phyloP scores from a whole-genome alignment of 2,888 invertebrate species.

The Tiliacea aurago region DNA sequence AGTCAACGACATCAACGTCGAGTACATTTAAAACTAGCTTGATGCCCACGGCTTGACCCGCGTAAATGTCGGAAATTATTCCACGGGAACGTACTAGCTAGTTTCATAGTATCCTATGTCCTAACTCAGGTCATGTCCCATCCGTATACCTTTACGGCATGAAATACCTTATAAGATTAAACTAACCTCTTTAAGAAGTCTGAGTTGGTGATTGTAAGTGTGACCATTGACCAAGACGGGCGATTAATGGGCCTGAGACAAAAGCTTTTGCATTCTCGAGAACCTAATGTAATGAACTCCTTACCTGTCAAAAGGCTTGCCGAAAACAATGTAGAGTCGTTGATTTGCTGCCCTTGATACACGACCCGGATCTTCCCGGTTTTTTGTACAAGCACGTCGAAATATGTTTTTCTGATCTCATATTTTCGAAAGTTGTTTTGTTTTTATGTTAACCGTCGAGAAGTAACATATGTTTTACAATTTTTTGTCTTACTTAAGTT shows the following conservation, averaged over 20 bases:
- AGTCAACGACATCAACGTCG: no score
- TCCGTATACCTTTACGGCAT: neutral
- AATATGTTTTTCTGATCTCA: neutral
- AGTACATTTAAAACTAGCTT: no score
- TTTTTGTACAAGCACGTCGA: neutral
- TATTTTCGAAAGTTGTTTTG: conserved; percentile 3
- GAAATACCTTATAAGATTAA: neutral
- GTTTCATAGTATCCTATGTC: no score
- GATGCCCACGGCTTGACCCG: no score
- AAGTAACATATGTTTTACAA: neutral
- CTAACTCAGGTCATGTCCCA: no score
- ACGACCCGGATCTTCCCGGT: neutral
- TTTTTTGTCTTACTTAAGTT: neutral
- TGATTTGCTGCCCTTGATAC: conserved; percentile 6
- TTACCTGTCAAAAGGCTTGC: neutral
- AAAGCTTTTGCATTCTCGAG: neutral
- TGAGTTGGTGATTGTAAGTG: neutral
- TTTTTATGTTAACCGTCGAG: neutral
- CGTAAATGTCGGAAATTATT: no score
- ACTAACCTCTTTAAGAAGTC: neutral
- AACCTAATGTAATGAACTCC: neutral
- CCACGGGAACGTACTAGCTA: no score
- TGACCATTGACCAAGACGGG: neutral
- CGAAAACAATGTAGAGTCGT: neutral
- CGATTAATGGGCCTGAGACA: neutral